Percentiles rank a stretch among this genome's conserved stretches.
Evolutionary conservation across 2,797 vertebrate genomes (phyloP).

Genomic region (Ambastaia sidthimunki): DNA sequence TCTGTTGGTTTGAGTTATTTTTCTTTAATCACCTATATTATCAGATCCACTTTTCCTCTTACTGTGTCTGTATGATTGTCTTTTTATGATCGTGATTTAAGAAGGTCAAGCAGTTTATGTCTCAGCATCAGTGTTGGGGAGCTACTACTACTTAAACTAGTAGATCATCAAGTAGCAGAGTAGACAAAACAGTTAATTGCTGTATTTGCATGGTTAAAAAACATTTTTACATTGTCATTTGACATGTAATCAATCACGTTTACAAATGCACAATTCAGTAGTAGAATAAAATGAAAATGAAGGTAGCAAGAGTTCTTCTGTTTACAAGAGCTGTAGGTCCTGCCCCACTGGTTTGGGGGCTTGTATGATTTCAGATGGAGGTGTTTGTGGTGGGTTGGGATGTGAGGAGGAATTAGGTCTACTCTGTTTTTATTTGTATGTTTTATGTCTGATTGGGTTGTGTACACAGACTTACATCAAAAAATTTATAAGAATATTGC

Average conservation of each 20-base stretch:
- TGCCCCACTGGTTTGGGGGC: neutral
- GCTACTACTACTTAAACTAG: neutral
- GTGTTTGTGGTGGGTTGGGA: neutral
- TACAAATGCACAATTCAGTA: no score
- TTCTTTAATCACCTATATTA: slow-evolving; percentile 15
- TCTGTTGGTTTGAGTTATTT: slow-evolving; percentile 11
- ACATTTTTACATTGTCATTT: no score
- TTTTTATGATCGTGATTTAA: slow-evolving; percentile 8
- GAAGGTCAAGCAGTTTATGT: neutral
- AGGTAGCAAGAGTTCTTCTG: no score
- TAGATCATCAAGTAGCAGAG: neutral
- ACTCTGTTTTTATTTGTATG: neutral
- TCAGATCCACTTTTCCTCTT: neutral
- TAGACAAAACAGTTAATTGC: neutral
- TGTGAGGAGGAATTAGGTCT: neutral
- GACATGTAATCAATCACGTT: no score
- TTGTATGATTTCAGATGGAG: neutral
- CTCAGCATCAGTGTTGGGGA: slow-evolving; percentile 24
- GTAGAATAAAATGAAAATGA: no score
- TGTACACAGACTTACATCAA: no score
- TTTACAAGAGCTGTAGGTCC: neutral
- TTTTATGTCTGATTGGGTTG: no score
- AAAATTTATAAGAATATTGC: neutral
- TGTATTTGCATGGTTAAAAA: neutral
- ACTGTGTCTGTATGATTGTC: neutral